Percentiles rank a stretch among this genome's conserved stretches.
These are phyloP conservation scores for Diplogasteroides magnus DNA, from an alignment of 1,140 invertebrate species.

Conservation along the genomic window DNA sequence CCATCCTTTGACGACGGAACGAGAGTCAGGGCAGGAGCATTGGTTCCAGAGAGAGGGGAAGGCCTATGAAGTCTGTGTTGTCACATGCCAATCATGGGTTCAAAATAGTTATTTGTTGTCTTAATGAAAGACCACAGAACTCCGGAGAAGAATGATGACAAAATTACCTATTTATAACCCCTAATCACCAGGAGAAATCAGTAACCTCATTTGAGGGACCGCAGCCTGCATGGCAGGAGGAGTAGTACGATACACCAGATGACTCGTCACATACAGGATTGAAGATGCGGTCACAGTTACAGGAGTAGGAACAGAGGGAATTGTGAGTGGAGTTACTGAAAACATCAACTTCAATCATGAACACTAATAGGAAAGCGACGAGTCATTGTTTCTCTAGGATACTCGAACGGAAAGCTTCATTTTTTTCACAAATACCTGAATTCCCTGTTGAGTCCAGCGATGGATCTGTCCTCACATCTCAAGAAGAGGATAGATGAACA, in stretches of 20 bases:
- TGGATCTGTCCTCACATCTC: neutral
- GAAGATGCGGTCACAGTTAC: conserved; percentile 23
- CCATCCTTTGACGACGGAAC: conserved; percentile 19
- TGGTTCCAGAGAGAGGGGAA: neutral
- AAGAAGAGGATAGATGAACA: conserved; percentile 8
- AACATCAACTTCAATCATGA: neutral
- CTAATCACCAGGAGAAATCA: too few species aligned
- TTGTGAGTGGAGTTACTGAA: neutral
- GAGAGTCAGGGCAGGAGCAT: neutral
- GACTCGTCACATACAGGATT: conserved; percentile 23
- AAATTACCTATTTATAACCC: too few species aligned
- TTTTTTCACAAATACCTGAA: too few species aligned
- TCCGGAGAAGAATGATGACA: too few species aligned
- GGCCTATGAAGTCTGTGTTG: too few species aligned
- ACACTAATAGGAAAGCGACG: neutral
- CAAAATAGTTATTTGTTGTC: too few species aligned
- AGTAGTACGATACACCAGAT: conserved; percentile 10
- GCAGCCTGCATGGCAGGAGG: conserved; percentile 24
- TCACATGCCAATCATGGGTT: too few species aligned
- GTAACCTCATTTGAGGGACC: too few species aligned
- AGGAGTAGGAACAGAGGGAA: conserved; percentile 7
- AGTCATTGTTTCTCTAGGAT: too few species aligned
- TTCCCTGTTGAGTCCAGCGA: conserved; percentile 12
- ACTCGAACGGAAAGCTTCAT: too few species aligned
- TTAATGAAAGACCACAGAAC: too few species aligned